Evolutionary conservation across 1,140 invertebrate genomes (phyloP).

Genomic region (Mylabris phalerata): DNA sequence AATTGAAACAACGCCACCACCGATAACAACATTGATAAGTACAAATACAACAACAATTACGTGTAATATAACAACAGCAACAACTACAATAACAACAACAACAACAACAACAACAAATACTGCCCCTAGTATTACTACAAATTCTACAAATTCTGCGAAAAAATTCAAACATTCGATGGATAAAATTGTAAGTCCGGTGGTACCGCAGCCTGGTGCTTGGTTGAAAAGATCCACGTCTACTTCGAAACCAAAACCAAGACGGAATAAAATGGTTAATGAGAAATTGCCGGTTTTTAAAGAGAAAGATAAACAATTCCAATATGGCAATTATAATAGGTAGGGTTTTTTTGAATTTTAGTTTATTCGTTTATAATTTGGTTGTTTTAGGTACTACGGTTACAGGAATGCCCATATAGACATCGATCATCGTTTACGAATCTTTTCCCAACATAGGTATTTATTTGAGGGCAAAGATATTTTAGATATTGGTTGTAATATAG

Average conservation of each 20-base stretch:
- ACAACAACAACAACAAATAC: conserved; percentile 39
- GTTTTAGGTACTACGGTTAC: conserved; percentile 83
- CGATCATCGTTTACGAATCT: conserved; percentile 75
- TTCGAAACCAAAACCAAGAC: conserved; percentile 25
- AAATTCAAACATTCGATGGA: conserved; percentile 65
- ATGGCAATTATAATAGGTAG: conserved; percentile 90
- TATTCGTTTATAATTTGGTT: not conserved
- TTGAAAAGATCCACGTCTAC: conserved; percentile 47
- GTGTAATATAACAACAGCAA: too few relatives aligned
- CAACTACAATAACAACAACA: conserved; percentile 41
- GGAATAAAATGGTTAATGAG: conserved; percentile 31
- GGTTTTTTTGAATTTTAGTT: conserved; percentile 7
- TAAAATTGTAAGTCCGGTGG: conserved; percentile 88
- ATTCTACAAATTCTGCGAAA: conserved; percentile 30
- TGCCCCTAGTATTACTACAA: too few relatives aligned
- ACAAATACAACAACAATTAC: too few relatives aligned
- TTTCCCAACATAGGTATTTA: conserved; percentile 70
- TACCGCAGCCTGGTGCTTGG: conserved; percentile 79
- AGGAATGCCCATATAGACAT: conserved; percentile 71
- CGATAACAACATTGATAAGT: too few relatives aligned
- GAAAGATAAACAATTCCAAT: conserved; percentile 75
- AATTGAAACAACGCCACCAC: too few relatives aligned
- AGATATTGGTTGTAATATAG: conserved; percentile 97
- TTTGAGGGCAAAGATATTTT: conserved; percentile 88
- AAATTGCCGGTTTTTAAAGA: conserved; percentile 63